phyloP scores from a whole-genome alignment of 2,797 vertebrate species.

The Peromyscus eremicus region DNA sequence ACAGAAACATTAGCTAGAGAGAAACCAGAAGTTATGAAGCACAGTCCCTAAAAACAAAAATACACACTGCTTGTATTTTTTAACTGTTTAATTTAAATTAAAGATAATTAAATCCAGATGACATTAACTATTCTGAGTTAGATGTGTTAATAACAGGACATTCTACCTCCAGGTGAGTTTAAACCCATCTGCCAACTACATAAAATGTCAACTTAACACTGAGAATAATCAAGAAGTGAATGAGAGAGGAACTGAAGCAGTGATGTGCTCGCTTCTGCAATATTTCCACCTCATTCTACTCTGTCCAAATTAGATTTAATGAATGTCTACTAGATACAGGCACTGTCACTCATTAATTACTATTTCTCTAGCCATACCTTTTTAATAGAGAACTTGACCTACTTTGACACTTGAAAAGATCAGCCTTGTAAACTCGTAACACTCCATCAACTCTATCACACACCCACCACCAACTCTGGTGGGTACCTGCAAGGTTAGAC shows the following conservation, averaged over 20 bases:
- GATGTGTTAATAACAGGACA: neutral
- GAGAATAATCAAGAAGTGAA: constrained; percentile 50
- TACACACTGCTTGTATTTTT: neutral
- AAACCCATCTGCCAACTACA: constrained; percentile 34
- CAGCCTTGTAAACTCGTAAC: constrained; percentile 17
- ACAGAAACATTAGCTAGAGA: neutral
- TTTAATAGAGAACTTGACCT: constrained; percentile 34
- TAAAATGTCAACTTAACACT: constrained; percentile 17
- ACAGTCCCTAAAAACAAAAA: neutral
- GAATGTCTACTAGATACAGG: neutral
- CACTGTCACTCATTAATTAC: neutral
- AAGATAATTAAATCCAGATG: constrained; percentile 64
- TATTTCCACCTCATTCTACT: constrained; percentile 26
- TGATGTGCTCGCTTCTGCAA: constrained; percentile 12
- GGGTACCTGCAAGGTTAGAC: neutral
- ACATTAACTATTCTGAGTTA: constrained; percentile 15
- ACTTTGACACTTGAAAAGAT: neutral
- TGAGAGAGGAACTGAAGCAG: constrained; percentile 38
- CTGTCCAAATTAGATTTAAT: constrained; percentile 33
- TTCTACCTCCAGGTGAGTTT: constrained; percentile 40
- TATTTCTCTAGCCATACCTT: constrained; percentile 20
- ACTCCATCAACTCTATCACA: constrained; percentile 3
- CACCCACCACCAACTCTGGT: neutral
- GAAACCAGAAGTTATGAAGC: neutral
- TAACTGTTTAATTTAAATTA: constrained; percentile 48